phyloP scores from a whole-genome alignment of 1,140 invertebrate genomes.

The Drosophila saltans region DNA sequence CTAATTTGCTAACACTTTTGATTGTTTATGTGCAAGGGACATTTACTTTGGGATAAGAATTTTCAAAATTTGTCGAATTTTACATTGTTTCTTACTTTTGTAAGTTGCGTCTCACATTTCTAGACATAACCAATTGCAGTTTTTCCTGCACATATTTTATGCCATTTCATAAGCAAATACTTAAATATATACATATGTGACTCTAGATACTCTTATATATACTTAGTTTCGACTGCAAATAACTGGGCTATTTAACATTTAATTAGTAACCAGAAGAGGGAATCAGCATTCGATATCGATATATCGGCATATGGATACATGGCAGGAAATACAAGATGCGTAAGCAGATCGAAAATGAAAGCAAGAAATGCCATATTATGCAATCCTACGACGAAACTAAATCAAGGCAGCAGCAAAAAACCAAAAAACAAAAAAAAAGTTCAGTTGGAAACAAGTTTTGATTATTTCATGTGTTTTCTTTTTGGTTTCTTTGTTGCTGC shows the following conservation, averaged over 20 bases:
- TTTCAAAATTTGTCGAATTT: no score
- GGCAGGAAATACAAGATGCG: slow-evolving; percentile 46
- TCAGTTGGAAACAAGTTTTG: slow-evolving; percentile 40
- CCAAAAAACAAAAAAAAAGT: neutral
- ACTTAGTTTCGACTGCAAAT: neutral
- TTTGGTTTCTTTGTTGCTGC: neutral
- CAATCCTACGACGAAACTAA: slow-evolving; percentile 51
- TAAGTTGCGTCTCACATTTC: no score
- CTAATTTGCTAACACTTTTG: no score
- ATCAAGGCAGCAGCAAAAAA: slow-evolving; percentile 30
- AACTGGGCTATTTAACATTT: neutral
- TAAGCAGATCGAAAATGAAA: slow-evolving; percentile 32
- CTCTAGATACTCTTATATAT: neutral
- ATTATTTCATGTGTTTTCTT: slow-evolving; percentile 1
- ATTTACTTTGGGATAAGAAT: no score
- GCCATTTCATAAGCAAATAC: slow-evolving; percentile 1
- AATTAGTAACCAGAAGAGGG: neutral
- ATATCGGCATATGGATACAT: neutral
- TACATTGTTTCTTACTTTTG: no score
- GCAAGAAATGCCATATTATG: slow-evolving; percentile 39
- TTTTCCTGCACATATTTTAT: neutral
- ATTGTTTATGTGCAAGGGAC: no score
- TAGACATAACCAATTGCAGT: no score
- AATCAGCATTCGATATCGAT: neutral
- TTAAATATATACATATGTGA: neutral